Base-by-base conservation (phyloP, 1,140 invertebrate genomes). In the Drosophila kurseongensis region DNA sequence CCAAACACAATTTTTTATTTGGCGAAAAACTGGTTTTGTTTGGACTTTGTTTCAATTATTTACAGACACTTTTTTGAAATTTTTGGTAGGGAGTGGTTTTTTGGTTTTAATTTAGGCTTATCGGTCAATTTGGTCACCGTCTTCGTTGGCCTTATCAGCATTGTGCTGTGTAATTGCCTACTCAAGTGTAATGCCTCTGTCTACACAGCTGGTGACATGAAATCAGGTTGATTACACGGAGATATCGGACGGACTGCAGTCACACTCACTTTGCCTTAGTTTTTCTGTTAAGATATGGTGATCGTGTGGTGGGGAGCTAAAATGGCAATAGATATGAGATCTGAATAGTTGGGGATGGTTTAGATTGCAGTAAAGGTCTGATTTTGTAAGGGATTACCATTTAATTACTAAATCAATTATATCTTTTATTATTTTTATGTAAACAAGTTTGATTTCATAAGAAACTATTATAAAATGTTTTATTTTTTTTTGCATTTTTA, bases 11-110 rank as follows among this genome's bases (percentile, higher is more conserved):
- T 61, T 73, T 59, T 51, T 51, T 44, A 52, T 52, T 52, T 47
- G 29, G 69, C 35, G n/a, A 12, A 35, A 47, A 84, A 84, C 81
- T 40, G 82, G 81, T 84, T 85, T 63, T 44, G 18, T 45, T 47
- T 51, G 47, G 23, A 45, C 48, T 32, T 67, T 51, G 13, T 45
- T 41, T 18, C 14, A 29, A 52, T 83, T 55, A 61, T 61, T 75
- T 71, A 55, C 59, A 44, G 14, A 14, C 8, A 13, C 44, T 60
- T 66, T 57, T 75, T 71, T 61, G 0, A 18, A 54, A 56, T 42
- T 14, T 68, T 27, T 80, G 48, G 2, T 14, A 23, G 63, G 65
- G 36, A 27, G 67, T 40, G 29, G 16, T 41, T 71, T 35, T 40
- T 29, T 35, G 38, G 16, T 38, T 36, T 65, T 14, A n/a, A 52